Conservation (phyloP, 2,888 invertebrate species). For the Thumatha senex region DNA sequence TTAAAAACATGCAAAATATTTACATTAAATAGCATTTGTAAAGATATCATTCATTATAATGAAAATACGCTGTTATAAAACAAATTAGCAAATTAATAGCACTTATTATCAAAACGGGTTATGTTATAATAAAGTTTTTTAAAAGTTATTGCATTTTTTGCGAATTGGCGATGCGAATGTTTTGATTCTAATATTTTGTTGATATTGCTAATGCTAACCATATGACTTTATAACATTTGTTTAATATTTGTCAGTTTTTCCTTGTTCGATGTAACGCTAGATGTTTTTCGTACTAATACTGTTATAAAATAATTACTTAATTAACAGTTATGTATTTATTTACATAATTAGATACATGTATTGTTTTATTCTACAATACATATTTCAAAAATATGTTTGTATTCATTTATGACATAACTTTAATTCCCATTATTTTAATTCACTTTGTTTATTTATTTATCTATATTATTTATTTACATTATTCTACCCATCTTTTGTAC, state of each 20-base stretch:
- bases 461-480: neutral
- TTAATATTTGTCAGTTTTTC: conserved; percentile 2
- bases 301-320: neutral
- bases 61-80: conserved; percentile 35
- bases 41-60: conserved; percentile 24
- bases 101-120: conserved; percentile 16
- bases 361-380: no score
- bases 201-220: conserved; percentile 30
- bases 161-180: conserved; percentile 62
- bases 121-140: conserved; percentile 20
- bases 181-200: conserved; percentile 15
- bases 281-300: conserved; percentile 5
- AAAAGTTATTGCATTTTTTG: conserved; percentile 28
- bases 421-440: neutral
- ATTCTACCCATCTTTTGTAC: no score
- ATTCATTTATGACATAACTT: no score
- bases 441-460: neutral
- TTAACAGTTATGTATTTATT: neutral
- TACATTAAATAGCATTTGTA: conserved; percentile 31
- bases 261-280: conserved; percentile 17
- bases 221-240: conserved; percentile 15
- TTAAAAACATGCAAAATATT: conserved; percentile 47
- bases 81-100: conserved; percentile 30
- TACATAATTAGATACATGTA: neutral
- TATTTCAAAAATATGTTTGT: no score